phyloP scores from a whole-genome alignment of 2,797 vertebrate species.

The Sebastes cheni region DNA sequence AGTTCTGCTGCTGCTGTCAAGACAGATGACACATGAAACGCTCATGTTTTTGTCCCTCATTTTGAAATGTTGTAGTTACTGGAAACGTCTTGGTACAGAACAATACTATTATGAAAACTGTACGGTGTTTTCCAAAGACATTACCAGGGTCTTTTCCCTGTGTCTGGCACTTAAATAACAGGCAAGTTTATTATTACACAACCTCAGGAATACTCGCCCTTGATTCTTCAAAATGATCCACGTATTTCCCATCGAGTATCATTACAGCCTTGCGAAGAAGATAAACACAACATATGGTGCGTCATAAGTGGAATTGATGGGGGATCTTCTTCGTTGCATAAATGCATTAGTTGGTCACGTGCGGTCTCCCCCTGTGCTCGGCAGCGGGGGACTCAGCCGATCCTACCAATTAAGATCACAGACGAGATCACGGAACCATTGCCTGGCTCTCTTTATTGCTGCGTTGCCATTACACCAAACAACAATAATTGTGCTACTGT shows the following conservation, averaged over 20 bases:
- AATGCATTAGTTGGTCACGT: slow-evolving; percentile 51
- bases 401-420: slow-evolving; percentile 50
- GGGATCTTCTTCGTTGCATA: slow-evolving; percentile 38
- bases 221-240: not conserved
- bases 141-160: not conserved
- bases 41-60: slow-evolving; percentile 14
- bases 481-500: slow-evolving; percentile 8
- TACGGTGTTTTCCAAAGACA: slow-evolving; percentile 3
- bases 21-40: slow-evolving; percentile 32
- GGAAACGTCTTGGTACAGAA: slow-evolving; percentile 30
- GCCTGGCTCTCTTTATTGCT: slow-evolving; percentile 7
- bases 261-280: not conserved
- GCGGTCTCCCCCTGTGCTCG: slow-evolving; percentile 9
- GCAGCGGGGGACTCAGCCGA: slow-evolving; percentile 29
- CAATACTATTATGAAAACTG: not conserved
- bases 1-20: slow-evolving; percentile 27
- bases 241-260: slow-evolving; percentile 10
- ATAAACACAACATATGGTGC: slow-evolving; percentile 41
- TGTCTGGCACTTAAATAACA: not conserved
- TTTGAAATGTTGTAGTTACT: slow-evolving; percentile 31
- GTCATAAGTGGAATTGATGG: slow-evolving; percentile 32
- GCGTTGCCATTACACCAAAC: not conserved
- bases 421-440: slow-evolving; percentile 38
- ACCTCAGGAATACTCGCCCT: not conserved
- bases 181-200: not conserved